phyloP scores from a whole-genome alignment of 2,113 vertebrate species.

The Rhegmatorhina hoffmannsi region DNA sequence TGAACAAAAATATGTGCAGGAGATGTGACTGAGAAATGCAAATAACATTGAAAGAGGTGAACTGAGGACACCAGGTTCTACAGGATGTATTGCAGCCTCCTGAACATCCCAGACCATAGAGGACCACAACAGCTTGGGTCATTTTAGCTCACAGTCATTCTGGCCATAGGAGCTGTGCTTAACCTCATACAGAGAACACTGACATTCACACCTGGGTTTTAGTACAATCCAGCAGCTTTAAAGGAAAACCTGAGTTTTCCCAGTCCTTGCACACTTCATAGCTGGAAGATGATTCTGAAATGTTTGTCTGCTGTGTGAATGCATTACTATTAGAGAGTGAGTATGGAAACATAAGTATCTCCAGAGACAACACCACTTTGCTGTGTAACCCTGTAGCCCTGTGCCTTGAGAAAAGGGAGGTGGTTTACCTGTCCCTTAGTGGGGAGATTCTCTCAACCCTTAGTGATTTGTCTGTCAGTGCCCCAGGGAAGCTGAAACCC shows the following conservation, averaged over 20 bases:
- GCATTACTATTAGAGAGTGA: neutral
- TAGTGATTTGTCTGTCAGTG: neutral
- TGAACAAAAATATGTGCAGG: neutral
- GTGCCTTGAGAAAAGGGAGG: neutral
- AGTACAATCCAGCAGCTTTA: neutral
- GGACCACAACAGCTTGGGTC: fast-evolving
- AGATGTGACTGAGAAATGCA: neutral
- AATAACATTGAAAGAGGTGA: neutral
- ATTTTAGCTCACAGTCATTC: neutral
- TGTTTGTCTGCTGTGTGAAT: neutral
- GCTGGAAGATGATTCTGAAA: neutral
- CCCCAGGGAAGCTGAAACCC: neutral
- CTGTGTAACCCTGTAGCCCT: neutral
- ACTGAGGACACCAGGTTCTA: neutral
- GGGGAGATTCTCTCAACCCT: neutral
- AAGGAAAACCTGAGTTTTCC: neutral
- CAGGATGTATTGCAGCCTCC: neutral
- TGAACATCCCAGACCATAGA: fast-evolving
- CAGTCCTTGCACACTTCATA: neutral
- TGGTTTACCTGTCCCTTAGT: neutral
- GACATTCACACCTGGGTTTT: neutral
- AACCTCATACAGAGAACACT: neutral
- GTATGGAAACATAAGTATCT: neutral
- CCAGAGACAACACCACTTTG: neutral
- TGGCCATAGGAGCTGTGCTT: neutral